Evolutionary conservation across 2,888 invertebrate genomes (phyloP), one percentile per base, ranked within the genome.

Genomic region (Eremobia ochroleuca): DNA sequence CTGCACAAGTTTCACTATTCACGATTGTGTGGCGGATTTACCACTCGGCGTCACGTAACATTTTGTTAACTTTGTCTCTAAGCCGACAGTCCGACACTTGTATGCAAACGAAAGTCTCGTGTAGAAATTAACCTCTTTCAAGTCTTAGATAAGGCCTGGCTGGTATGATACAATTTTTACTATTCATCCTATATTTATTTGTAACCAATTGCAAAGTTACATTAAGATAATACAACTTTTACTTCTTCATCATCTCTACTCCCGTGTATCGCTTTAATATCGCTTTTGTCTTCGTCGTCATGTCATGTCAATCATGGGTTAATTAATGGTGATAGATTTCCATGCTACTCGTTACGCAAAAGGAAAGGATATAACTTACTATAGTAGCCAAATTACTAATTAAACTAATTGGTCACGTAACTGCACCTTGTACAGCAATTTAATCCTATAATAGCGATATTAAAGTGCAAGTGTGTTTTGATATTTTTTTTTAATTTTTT

Each of bases 1-100:
- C 79, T 75, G 70, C 49, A 66, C 72, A 86, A 83, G 76, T 83
- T 87, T 86, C 81, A 62, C 77, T 75, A 70, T 84, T 77, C 75
- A 66, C 82, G 65, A 77, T 66, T 75, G 64, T 80, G 72, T 73
- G 55, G 65, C 46, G 69, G 74, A 65, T 75, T 82, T 73, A 71
- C 64, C 75, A 74, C 76, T 77, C 37, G 52, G 40, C 59, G 58
- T 70, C 83, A 74, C 73, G 78, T 74, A 82, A 82, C 65, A 43
- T 69, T 83, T 73, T 73, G 80, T 74, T 77, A 72, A 72, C 66
- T 72, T 73, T 72, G 73, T 72, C 40, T 65, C 34, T 59, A 40
- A 21, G 28, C 46, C 68, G 76, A 59, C 55, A 62, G 25, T 52
- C 68, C 72, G 77, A 73, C 67, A 76, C 62, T 72, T 62, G 69